A percentile compares a stretch with the other conserved stretches of the same genome.
Evolutionary conservation across 2,888 invertebrate species (phyloP).

Genomic region (Emmelina monodactyla): DNA sequence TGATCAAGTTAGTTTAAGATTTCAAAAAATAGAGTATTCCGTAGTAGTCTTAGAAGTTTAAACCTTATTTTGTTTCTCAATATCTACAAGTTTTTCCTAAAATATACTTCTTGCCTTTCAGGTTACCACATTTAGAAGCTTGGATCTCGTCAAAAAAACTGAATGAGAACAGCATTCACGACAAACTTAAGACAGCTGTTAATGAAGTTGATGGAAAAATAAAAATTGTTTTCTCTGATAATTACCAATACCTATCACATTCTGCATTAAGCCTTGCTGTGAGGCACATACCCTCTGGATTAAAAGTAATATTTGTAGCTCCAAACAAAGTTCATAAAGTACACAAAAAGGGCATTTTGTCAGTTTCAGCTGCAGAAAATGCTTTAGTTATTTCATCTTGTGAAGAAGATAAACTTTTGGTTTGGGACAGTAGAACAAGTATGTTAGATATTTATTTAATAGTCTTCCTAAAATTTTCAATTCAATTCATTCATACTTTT

Average conservation of each 20-base stretch:
- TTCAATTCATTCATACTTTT: constrained; percentile 11
- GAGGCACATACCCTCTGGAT: constrained; percentile 43
- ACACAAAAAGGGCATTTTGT: constrained; percentile 57
- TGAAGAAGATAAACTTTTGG: constrained; percentile 61
- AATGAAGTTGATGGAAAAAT: constrained; percentile 41
- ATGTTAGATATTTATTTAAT: constrained; percentile 18
- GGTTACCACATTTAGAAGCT: constrained; percentile 46
- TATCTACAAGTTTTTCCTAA: too few species aligned
- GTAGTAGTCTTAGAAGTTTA: too few species aligned
- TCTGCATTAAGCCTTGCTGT: constrained; percentile 45
- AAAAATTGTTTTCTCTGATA: constrained; percentile 40
- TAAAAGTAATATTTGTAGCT: constrained; percentile 57
- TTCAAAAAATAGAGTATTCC: too few species aligned
- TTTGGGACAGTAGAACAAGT: constrained; percentile 73
- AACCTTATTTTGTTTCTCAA: too few species aligned
- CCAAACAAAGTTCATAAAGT: constrained; percentile 54
- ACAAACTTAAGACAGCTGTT: constrained; percentile 36
- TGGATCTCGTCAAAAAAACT: constrained; percentile 60
- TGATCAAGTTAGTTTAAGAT: constrained; percentile 35
- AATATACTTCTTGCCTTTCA: constrained; percentile 25
- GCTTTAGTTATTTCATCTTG: constrained; percentile 70
- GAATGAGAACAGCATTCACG: constrained; percentile 43
- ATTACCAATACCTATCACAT: constrained; percentile 46
- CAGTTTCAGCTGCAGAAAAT: constrained; percentile 66
- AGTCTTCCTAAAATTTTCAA: constrained; percentile 1